Evolutionary conservation across 2,113 vertebrate species (phyloP).

Genomic region (Ptyas mucosa): DNA sequence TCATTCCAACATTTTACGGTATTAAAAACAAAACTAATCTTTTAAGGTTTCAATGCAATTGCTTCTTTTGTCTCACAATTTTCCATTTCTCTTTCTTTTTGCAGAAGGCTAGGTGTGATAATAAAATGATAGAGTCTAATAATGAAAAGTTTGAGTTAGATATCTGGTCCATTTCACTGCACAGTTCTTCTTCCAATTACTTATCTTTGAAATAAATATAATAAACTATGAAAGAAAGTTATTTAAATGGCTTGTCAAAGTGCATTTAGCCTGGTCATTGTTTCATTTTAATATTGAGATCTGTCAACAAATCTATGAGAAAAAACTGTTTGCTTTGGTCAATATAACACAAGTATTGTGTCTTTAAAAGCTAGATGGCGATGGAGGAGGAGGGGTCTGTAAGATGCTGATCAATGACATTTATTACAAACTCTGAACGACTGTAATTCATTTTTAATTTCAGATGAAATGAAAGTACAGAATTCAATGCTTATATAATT

Average conservation of each 20-base stretch:
- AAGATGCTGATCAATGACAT: constrained; percentile 59
- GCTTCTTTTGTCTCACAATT: constrained; percentile 50
- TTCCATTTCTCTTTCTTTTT: constrained; percentile 39
- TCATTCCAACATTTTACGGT: constrained; percentile 27
- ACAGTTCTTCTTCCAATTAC: background rate
- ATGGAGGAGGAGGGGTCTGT: constrained; percentile 9
- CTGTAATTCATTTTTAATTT: constrained; percentile 49
- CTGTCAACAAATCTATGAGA: constrained; percentile 32
- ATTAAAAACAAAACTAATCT: constrained; percentile 14
- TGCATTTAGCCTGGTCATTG: constrained; percentile 57
- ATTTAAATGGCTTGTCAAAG: constrained; percentile 47
- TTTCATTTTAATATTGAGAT: constrained; percentile 54
- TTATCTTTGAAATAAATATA: background rate
- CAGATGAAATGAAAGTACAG: constrained; percentile 53
- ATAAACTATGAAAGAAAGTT: background rate
- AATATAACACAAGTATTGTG: constrained; percentile 50
- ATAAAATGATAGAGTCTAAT: constrained; percentile 41
- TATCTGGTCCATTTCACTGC: constrained; percentile 15
- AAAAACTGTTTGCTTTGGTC: constrained; percentile 48
- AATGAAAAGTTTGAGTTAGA: constrained; percentile 47
- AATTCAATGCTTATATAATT: constrained; percentile 44
- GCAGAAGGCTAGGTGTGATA: constrained; percentile 43
- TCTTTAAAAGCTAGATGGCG: constrained; percentile 37
- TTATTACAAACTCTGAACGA: constrained; percentile 49
- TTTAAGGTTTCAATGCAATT: constrained; percentile 38